phyloP scores from a whole-genome alignment of 2,113 vertebrate species.

The Poeciliopsis prolifica region DNA sequence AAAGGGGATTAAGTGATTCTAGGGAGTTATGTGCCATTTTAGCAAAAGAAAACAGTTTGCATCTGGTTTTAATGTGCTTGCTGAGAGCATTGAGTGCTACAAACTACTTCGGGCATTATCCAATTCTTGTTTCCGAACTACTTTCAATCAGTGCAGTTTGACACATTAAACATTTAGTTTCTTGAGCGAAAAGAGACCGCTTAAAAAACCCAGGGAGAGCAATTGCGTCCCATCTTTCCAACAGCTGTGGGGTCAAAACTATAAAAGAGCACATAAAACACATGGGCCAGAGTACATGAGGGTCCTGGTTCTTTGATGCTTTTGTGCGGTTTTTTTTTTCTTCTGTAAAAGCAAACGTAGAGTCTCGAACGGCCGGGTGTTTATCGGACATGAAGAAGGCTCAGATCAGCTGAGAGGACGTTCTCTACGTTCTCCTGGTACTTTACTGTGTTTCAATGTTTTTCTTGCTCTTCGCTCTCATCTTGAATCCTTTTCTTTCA shows the following conservation, averaged over 20 bases:
- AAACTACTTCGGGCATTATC: background rate
- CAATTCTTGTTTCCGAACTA: background rate
- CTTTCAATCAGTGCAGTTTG: background rate
- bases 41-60: background rate
- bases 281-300: slow-evolving; percentile 46
- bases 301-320: slow-evolving; percentile 70
- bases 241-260: slow-evolving; percentile 63
- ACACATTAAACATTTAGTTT: slow-evolving; percentile 16
- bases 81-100: too few species aligned
- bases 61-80: background rate
- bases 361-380: slow-evolving; percentile 43
- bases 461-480: slow-evolving; percentile 41
- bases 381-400: slow-evolving; percentile 54
- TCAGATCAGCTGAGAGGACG: slow-evolving; percentile 60
- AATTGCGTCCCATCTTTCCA: slow-evolving; percentile 36
- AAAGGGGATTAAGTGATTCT: background rate
- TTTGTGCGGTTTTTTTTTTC: slow-evolving; percentile 32
- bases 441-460: slow-evolving; percentile 55
- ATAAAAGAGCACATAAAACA: slow-evolving; percentile 51
- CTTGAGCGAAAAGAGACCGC: slow-evolving; percentile 17
- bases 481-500: slow-evolving; percentile 62
- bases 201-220: background rate
- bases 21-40: background rate
- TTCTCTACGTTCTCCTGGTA: slow-evolving; percentile 55
- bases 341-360: slow-evolving; percentile 21